Base-by-base conservation (phyloP, 2,888 invertebrate genomes). In the Drosophila stalkeri region DNA sequence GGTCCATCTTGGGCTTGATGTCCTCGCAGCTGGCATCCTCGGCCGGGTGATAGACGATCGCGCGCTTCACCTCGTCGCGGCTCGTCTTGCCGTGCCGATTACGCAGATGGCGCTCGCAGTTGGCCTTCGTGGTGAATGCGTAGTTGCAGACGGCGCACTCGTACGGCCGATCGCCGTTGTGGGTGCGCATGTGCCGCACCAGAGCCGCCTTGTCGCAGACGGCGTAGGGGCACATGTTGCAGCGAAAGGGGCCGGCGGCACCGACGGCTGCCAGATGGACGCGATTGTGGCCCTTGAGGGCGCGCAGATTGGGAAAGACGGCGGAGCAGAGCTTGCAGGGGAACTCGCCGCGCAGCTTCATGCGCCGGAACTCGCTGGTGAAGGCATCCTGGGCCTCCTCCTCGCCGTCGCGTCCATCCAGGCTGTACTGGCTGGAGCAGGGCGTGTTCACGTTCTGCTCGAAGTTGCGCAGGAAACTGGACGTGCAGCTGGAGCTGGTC, bases 41-140 rank as follows among this genome's bases (percentile, higher is more conserved):
- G 2, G 96, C 96, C 0, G 97, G 97, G 91, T 97, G 97, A 88
- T 97, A 97, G 73, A 97, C 97, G 61, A 98, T 97, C 8, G 97
- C 95, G 77, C 96, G 96, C 91, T 98, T 97, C 0, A 98, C 97
- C 83, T 98, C 98, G 81, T 98, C 97, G 63, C 98, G 95, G 2
- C 96, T 96, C 1, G 96, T 95, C 92, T 97, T 97, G 0, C 96
- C 96, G 90, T 99, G 99, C 31, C 98, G 95, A 92, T 99, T 99
- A 77, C 98, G 94, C 84, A 99, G 94, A 92, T 99, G 99, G 8
- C 99, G 94, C 93, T 99, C 99, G 92, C 99, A 99, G 92, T 99
- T 99, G 2, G 99, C 98, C 94, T 99, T 98, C 0, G 99, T 99
- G 33, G 99, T 99, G 93, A 99, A 99, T 3, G 98, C 98, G 91